These are phyloP conservation scores for Thinocorus orbignyianus DNA, from an alignment of 2,113 vertebrate species.

Conservation along the genomic window DNA sequence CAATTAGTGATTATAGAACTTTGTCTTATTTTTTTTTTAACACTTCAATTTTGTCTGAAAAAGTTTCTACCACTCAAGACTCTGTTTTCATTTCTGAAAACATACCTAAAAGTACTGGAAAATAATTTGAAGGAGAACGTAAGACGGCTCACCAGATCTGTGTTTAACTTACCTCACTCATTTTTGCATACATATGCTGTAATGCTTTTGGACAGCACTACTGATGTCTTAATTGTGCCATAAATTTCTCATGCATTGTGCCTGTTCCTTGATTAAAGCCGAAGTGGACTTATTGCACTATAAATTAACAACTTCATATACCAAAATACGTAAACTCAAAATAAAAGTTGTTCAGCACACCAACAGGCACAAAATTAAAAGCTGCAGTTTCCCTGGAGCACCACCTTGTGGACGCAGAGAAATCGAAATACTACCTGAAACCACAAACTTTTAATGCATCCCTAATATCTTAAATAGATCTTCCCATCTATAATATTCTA, in stretches of 20 bases:
- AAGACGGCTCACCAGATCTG: neutral
- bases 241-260: neutral
- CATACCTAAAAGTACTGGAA: neutral
- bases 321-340: neutral
- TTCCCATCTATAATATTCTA: neutral
- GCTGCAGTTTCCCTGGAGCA: constrained; percentile 34
- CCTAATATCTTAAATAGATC: neutral
- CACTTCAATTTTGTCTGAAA: neutral
- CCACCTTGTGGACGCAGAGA: constrained; percentile 49
- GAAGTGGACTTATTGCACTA: neutral
- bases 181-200: neutral
- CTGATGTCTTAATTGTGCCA: neutral
- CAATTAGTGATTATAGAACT: neutral
- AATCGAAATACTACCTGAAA: neutral
- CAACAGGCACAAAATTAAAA: neutral
- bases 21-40: neutral
- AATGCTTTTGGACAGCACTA: neutral
- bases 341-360: neutral
- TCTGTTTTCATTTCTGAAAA: neutral
- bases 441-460: neutral
- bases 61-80: neutral
- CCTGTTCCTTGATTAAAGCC: neutral
- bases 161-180: neutral
- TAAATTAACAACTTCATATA: neutral
- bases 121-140: neutral